Evolutionary conservation across 1,140 invertebrate genomes (phyloP), one percentile per base, ranked within the genome.

Genomic region (Tetramorium alpestre): DNA sequence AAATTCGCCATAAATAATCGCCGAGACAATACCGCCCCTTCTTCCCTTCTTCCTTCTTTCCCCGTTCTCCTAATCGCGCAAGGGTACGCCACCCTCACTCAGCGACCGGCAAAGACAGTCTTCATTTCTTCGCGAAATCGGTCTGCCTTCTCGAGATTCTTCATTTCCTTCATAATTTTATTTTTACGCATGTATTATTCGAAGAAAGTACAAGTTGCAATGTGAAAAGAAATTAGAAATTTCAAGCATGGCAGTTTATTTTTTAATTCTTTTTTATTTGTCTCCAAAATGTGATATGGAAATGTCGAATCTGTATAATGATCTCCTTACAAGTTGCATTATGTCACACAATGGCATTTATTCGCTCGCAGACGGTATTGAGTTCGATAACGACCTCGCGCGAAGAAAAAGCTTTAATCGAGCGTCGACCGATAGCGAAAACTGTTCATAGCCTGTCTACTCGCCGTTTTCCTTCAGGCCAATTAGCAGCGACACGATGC

Each of bases 1-100:
- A 93, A 93, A 92, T 92, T 89, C 76, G 80, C 89, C 91, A 90
- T 93, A 92, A 93, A 93, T 93, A 92, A 92, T 93, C 89, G 69
- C 73, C 41, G 87, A 91, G 91, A 92, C 92, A 92, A 92, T 92
- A 91, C 82, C 82, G 73, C 38, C 76, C 51, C 69, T 41, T 33
- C 18, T 44, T 65, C 60, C 69, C 62, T 25, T 33, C 38, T 22
- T 69, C 47, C 67, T 22, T 25, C n/a, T 38, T 22, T 16, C 33
- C 28, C 11, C 41, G 70, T 13, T 44, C 62, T 38, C 38, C 60
- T 33, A 73, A 64, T 64, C 58, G 70, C 62, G 73, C 58, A 28
- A 58, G 60, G 54, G 11, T 33, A 49, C 13, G 44, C 58, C 38
- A 51, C n/a, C 76, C 22, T 16, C 80, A 22, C 10, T 49, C 58